Base-by-base conservation (phyloP, 2,797 vertebrate genomes). In the Austrolebias charrua region DNA sequence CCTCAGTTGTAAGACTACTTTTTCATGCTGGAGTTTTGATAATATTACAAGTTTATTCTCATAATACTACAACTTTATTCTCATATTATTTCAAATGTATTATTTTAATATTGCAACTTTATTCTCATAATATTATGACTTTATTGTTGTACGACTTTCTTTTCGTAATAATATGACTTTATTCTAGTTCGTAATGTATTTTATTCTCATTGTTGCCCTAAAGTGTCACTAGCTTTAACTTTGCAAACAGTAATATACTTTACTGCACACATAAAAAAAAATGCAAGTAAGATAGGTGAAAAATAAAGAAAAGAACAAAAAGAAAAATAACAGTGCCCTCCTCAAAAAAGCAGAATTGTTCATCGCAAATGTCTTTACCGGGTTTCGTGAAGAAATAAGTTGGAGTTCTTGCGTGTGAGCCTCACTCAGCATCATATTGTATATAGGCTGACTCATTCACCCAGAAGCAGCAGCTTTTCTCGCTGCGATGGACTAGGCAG, bases 401-500 rank as follows among this genome's bases (percentile, higher is more conserved):
- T 42, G 55, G 45, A 35, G 44, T 33, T 18, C 54, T 43, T 43
- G 51, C 59, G 67, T 44, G 11, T 45, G 50, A 42, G 59, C 44
- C 51, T 66, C 56, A 58, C 52, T 45, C 40, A 52, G 47, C 38
- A 73, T 60, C 55, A 55, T 81, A 57, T 54, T 81, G 71, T 75
- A 69, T 73, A 72, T 47, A 80, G 66, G 71, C 75, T 78, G 80
- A 86, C 76, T 88, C 74, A 86, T 49, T 63, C 75, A 73, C 66
- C 63, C 57, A 83, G 78, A 78, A 78, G 71, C 76, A 75, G 65
- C 73, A 66, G 81, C 67, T 79, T 83, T 82, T 87, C 83, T 78
- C 81, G 76, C 72, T 83, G 80, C 84, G 84, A 88, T 86, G 80
- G 85, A 81, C 85, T 82, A 86, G 74, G 70, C 82, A 83, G 76